Evolutionary conservation across 1,140 invertebrate genomes (phyloP).

Genomic region (Scaptomyza hsui): DNA sequence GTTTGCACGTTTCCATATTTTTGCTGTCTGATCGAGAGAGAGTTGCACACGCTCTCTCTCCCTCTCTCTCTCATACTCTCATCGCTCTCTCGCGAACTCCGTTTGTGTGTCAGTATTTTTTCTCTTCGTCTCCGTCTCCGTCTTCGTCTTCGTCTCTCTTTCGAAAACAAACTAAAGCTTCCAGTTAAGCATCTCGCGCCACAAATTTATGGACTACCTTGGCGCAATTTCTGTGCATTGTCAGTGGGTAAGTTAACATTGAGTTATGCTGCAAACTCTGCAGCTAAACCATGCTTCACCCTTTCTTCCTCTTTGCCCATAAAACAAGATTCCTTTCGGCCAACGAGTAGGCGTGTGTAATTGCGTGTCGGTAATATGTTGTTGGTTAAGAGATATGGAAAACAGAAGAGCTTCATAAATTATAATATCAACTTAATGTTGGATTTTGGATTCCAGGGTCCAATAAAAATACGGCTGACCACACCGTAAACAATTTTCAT

Average conservation of each 20-base stretch:
- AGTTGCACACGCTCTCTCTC: slow-evolving; percentile 3
- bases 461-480: no score
- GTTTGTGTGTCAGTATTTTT: background rate
- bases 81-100: background rate
- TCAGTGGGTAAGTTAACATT: slow-evolving; percentile 60
- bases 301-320: background rate
- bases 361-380: slow-evolving; percentile 55
- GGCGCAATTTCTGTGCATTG: slow-evolving; percentile 2
- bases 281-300: background rate
- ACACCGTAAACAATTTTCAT: no score
- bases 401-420: slow-evolving; percentile 35
- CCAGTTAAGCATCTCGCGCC: slow-evolving; percentile 6
- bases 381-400: slow-evolving; percentile 2
- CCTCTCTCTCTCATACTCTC: background rate
- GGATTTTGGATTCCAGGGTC: no score
- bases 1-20: background rate
- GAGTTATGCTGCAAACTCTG: slow-evolving; percentile 37
- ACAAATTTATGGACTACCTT: slow-evolving; percentile 17
- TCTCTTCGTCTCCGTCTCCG: background rate
- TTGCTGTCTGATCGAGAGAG: no score
- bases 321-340: background rate
- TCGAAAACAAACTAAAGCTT: slow-evolving; percentile 33
- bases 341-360: slow-evolving; percentile 56
- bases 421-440: background rate
- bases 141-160: background rate